These are phyloP conservation scores for Dione vanillae DNA, from an alignment of 2,888 invertebrate species.

Conservation along the genomic window DNA sequence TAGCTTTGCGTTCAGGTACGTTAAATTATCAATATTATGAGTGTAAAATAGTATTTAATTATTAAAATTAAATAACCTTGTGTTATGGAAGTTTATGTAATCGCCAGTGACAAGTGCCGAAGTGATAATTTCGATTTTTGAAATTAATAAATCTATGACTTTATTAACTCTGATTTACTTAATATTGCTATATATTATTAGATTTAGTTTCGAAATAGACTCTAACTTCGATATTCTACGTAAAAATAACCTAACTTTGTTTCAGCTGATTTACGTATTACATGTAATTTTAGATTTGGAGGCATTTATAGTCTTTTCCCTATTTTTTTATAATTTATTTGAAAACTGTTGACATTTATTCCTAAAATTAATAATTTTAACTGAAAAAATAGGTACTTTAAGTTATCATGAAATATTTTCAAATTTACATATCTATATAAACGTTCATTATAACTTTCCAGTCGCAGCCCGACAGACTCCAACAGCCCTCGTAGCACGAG, in stretches of 20 bases:
- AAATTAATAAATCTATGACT: constrained; percentile 4
- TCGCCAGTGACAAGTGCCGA: constrained; percentile 68
- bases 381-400: too few relatives aligned
- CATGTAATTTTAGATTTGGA: background rate
- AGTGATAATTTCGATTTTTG: constrained; percentile 15
- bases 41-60: constrained; percentile 33
- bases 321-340: background rate
- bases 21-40: constrained; percentile 43
- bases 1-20: constrained; percentile 88
- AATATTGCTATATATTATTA: background rate
- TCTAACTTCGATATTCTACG: background rate
- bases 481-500: constrained; percentile 81
- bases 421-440: background rate
- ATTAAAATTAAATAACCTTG: constrained; percentile 58
- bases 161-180: background rate
- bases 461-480: constrained; percentile 75
- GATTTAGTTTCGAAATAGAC: background rate
- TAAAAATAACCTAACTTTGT: constrained; percentile 37
- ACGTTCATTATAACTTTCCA: constrained; percentile 47
- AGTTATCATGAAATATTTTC: too few relatives aligned
- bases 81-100: constrained; percentile 80
- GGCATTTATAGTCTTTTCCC: constrained; percentile 35
- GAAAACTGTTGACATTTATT: background rate
- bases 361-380: too few relatives aligned
- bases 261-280: constrained; percentile 25